Base-by-base conservation (phyloP, 2,113 vertebrate species). In the Mus pahari region DNA sequence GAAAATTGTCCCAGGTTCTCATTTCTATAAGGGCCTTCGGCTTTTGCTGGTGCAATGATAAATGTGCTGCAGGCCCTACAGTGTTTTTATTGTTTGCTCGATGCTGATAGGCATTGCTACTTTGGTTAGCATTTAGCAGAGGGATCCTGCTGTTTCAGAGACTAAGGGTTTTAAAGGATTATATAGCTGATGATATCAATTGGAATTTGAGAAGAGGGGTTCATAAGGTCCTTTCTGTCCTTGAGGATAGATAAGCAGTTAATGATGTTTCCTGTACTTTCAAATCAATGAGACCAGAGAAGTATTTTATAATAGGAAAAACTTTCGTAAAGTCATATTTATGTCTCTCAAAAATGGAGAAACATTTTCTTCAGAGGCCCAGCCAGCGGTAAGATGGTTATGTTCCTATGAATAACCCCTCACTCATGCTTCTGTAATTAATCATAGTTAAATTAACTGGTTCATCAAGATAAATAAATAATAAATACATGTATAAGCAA, bases 251-350 rank as follows among this genome's bases (percentile, higher is more conserved):
- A 48, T 50, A 86, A 33, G 45, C 45, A 86, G 84, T 70, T 86
- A 86, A 36, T 50, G 82, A 33, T 84, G 19, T 83, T 86, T 64
- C 68, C 68, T 92, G 62, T 50, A 70, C 77, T 90, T 96, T 95
- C 26, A 79, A 79, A 75, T 81, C 84, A 95, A 36, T 28, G 28
- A 90, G 73, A 73, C 26, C 31, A 83, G 20, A 89, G n/a, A 90
- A 84, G 93, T 93, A 87, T 82, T 96, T 79, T 83, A n/a, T 87
- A 74, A 22, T 62, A 74, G 81, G 42, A 83, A 83, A 31, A 84
- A 42, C 9, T 91, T 88, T 26, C 48, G 58, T 39, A 11, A 86
- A 91, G 77, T 73, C 19, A 89, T 74, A 42, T 39, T 74, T 42
- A 74, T 74, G n/a, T 74, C n/a, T 74, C 71, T 42, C n/a, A 42